Conservation (phyloP, 2,888 invertebrate genomes). For the Dione vanillae region DNA sequence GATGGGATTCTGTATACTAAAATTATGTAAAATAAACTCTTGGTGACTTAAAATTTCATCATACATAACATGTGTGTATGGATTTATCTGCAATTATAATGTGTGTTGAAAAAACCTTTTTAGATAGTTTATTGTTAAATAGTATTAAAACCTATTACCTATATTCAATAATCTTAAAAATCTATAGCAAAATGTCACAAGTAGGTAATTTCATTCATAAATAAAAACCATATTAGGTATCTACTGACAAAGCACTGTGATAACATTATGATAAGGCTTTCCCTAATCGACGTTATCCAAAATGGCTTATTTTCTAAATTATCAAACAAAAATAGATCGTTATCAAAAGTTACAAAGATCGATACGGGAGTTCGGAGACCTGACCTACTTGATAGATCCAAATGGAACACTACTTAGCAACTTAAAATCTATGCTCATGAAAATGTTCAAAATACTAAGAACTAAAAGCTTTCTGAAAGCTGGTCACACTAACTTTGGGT, state of each 20-base stretch:
- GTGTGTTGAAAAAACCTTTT: not conserved
- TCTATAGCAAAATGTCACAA: not conserved
- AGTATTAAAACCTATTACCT: not conserved
- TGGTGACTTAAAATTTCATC: constrained; percentile 14
- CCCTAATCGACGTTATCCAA: constrained; percentile 9
- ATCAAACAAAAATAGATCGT: not conserved
- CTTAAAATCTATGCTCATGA: constrained; percentile 14
- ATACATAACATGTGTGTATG: not conserved
- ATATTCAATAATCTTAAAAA: not conserved
- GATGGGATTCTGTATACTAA: constrained; percentile 24
- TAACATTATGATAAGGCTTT: not conserved
- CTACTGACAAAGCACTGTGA: not conserved
- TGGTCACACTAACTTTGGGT: not conserved
- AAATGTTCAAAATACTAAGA: constrained; percentile 11
- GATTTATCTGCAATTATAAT: not conserved
- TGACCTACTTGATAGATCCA: constrained; percentile 22
- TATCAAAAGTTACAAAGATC: constrained; percentile 14
- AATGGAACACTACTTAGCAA: constrained; percentile 19
- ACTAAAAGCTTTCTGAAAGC: constrained; percentile 9
- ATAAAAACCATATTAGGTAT: not conserved
- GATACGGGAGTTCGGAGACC: constrained; percentile 23
- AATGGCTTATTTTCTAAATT: not conserved
- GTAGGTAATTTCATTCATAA: not conserved
- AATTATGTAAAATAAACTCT: constrained; percentile 33
- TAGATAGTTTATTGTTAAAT: not conserved